Evolutionary conservation across 2,888 invertebrate species (phyloP), one percentile per base, ranked within the genome.

Genomic region (Andrena camellia): DNA sequence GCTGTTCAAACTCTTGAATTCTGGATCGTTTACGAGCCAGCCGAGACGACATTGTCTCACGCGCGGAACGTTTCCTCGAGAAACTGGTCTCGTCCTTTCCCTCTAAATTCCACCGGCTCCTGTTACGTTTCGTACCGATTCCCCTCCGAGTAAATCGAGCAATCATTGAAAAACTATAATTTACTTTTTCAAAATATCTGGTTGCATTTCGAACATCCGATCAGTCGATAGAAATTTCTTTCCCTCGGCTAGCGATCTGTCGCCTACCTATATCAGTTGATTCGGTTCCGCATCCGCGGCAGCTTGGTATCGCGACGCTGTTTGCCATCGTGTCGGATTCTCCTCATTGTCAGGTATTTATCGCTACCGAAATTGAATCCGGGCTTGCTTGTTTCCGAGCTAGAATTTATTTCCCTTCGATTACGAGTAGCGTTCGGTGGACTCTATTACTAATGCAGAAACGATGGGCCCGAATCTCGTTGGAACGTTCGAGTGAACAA

Each of bases 61-160:
- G 8, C 57, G 57, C 57, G 57, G 57, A 57, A 52, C 52, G 20
- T 52, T 52, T 52, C n/a, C 52, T 20, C 52, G 52, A 52, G 52
- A 20, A 52, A 57, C 57, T 23, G 23, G 10, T 57, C 23, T 57
- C 26, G 57, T 23, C 26, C 26, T 26, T 26, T 13, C 7, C 23
- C 10, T 23, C 23, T 57, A 10, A 57, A 57, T 10, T 26, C 57
- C 23, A 26, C 10, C 10, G 3, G 20, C 57, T 5, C 20, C 20
- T 10, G 20, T 20, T 20, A 23, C 57, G 20, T 23, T 10, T 23
- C 57, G 13, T 57, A 23, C n/a, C 8, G 20, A 52, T 52, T 20
- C 8, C 2, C 20, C 2, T 8, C 8, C 20, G 52, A 42, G 42
- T 17, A 17, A 42, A 13, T 17, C 13, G 42, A 42, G 17, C 42